Base-by-base conservation (phyloP, 1,140 invertebrate species). In the Megalopta genalis region DNA sequence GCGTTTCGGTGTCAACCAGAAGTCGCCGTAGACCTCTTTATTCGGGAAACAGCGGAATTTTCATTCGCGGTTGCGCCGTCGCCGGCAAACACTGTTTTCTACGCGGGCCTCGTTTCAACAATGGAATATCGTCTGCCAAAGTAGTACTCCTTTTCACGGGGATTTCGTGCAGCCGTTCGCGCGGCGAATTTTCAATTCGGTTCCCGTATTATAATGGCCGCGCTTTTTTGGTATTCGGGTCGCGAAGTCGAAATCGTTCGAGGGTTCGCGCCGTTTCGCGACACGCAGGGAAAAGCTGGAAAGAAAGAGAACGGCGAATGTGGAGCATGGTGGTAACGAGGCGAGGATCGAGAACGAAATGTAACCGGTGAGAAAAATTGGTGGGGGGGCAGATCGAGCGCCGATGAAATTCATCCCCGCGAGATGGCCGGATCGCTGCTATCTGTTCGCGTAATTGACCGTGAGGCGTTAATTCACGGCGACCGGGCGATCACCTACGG, bases 331-430 rank as follows among this genome's bases (percentile, higher is more conserved):
- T 37, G 32, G 70, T 32, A 63, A 62, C 16, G 39, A 6, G 18
- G 14, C 42, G 18, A 9, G 21, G 54, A 57, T 57, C 42, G 21
- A 6, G 39, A 3, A n/a, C 59, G 54, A 59, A 59, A 46, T 75
- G 67, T 21, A 59, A 67, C 18, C 52, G 32, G 25, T 67, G 16
- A 16, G 16, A 57, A 75, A 57, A 75, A 67, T 66, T 66, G 23
- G n/a, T 8, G 21, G 21, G 9, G 14, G 2, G 2, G 42, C 18
- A 6, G 18, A 68, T 76, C 74, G 39, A 68, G 42, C 23, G 42
- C 64, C 32, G n/a, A 18, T 32, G 63, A 59, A 64, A 71, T 39
- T 72, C 76, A 42, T 25, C 59, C 32, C 46, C 68, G 76, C 32
- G 76, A 64, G 25, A 32, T 18, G 60, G 21, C 54, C 7, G 54